Evolutionary conservation across 2,888 invertebrate genomes (phyloP), one percentile per base, ranked within the genome.

Genomic region (Epinotia demarniana): DNA sequence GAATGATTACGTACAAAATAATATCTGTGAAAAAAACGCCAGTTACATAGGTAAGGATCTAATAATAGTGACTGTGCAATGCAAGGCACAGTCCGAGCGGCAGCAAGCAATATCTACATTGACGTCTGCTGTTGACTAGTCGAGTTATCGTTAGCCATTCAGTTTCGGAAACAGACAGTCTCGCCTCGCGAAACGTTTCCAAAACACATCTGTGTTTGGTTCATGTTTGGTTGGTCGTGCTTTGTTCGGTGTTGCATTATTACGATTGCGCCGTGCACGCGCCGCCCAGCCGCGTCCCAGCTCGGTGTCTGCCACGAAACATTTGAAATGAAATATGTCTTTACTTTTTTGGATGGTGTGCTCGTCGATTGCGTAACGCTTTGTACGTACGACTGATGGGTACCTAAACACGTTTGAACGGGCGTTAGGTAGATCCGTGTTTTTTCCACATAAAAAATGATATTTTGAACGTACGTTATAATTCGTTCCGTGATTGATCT

Each of bases 161-260:
- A 3, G n/a, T 61, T 60, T 60, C 13, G 60, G 16, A 60, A 61
- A 61, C 33, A 16, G 53, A 53, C n/a, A 27, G n/a, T 61, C 4
- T 33, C 33, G 19, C n/a, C 8, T 13, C 9, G 61, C 33, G 33
- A 55, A 57, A 39, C 57, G 13, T 67, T 57, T 39, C 57, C 13
- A 13, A 19, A 23, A 46, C 43, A 43, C 33, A 67, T 33, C 67
- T 57, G 67, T 19, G 58, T 58, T 57, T 58, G 58, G 58, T 58
- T 58, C 43, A 57, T 19, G 58, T 58, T 57, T 58, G 58, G 58
- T 58, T 58, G 19, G 23, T 23, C 12, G 12, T 23, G 19, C 23
- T 58, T 23, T 23, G 19, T 58, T 12, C 23, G 23, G 23, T 13
- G n/a, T 49, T 49, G 23, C 23, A 23, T 27, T 58, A 58, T 58